These are phyloP conservation scores for Diabrotica undecimpunctata DNA, from an alignment of 1,140 invertebrate species.

Conservation along the genomic window DNA sequence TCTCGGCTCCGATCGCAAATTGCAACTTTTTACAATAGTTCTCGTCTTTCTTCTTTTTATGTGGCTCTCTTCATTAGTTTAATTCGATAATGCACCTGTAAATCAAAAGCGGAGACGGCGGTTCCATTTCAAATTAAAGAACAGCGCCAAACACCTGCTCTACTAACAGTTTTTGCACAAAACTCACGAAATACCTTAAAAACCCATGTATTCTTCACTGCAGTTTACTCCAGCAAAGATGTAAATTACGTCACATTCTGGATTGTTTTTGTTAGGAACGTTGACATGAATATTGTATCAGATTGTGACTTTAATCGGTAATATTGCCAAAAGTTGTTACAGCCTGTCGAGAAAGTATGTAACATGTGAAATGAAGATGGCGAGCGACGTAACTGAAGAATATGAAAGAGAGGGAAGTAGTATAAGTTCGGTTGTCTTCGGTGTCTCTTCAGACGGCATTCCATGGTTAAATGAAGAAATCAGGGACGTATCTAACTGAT, in stretches of 20 bases:
- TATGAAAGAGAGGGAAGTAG: constrained; percentile 4
- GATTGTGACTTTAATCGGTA: too few species aligned
- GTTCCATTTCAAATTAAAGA: constrained; percentile 10
- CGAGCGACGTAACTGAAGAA: neutral
- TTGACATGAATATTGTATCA: too few species aligned
- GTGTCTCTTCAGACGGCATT: constrained; percentile 39
- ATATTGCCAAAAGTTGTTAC: neutral
- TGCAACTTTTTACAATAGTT: too few species aligned
- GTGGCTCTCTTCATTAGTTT: constrained; percentile 1
- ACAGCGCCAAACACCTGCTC: constrained; percentile 12
- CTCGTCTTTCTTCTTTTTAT: too few species aligned
- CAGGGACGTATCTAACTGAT: neutral
- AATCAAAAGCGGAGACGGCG: constrained; percentile 8
- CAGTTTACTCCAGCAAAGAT: too few species aligned
- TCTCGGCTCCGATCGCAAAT: too few species aligned
- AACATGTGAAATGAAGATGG: constrained; percentile 11
- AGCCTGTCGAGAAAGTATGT: constrained; percentile 6
- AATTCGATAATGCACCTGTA: constrained; percentile 10
- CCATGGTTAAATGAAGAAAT: constrained; percentile 21
- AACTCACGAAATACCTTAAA: neutral
- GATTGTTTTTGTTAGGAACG: too few species aligned
- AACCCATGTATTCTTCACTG: too few species aligned
- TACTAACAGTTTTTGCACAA: constrained; percentile 5
- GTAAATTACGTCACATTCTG: too few species aligned
- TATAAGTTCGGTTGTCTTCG: constrained; percentile 36